These are phyloP conservation scores for Prionailurus viverrinus DNA, from an alignment of 2,113 vertebrate species.

Conservation along the genomic window DNA sequence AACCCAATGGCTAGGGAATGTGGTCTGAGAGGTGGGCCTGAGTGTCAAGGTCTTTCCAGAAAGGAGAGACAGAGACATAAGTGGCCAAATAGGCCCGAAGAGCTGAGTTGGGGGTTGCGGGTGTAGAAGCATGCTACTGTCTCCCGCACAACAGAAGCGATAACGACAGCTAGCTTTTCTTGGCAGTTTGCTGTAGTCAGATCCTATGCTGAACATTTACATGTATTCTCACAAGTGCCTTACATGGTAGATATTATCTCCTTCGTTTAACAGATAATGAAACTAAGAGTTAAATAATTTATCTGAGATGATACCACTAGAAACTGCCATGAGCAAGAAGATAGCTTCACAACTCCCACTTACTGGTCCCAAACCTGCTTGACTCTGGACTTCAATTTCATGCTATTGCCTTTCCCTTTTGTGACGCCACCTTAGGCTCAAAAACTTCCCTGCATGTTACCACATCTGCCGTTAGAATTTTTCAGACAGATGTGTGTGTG, in stretches of 20 bases:
- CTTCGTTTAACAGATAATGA: neutral
- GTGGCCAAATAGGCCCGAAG: neutral
- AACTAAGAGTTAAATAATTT: constrained; percentile 16
- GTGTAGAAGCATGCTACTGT: neutral
- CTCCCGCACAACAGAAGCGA: neutral
- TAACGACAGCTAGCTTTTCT: neutral
- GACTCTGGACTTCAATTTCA: neutral
- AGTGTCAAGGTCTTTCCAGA: neutral
- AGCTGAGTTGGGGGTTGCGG: neutral
- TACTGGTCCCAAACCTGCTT: neutral
- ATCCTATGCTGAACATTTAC: neutral
- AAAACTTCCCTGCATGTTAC: neutral
- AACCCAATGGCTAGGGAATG: neutral
- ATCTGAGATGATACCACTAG: neutral
- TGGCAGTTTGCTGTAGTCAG: neutral
- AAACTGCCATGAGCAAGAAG: neutral
- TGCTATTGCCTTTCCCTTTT: neutral
- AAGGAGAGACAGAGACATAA: neutral
- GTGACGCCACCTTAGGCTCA: neutral
- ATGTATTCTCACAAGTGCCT: neutral
- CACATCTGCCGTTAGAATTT: neutral
- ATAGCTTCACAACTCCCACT: neutral
- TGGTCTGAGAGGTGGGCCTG: neutral
- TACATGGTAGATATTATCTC: neutral
- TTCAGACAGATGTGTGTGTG: neutral